A percentile compares a stretch with the other conserved stretches of the same genome.
These are phyloP conservation scores for Brachystomella parvula DNA, from an alignment of 1,140 invertebrate genomes.

Conservation along the genomic window DNA sequence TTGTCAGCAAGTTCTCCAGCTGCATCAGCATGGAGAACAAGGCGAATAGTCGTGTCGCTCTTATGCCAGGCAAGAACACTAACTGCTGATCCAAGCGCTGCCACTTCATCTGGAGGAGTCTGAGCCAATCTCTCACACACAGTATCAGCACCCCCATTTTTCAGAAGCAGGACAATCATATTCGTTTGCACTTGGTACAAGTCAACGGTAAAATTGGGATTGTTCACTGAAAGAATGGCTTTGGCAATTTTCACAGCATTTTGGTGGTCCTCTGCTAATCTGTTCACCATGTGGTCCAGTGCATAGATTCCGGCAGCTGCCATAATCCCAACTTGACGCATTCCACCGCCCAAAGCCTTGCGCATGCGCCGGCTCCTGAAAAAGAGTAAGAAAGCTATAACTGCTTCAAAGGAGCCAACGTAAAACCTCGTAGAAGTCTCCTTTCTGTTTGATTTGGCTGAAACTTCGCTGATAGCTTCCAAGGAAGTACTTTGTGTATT, in stretches of 20 bases:
- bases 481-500: no score
- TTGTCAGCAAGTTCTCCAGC: constrained; percentile 53
- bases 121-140: constrained; percentile 51
- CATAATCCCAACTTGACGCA: constrained; percentile 80
- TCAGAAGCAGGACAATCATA: constrained; percentile 62
- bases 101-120: constrained; percentile 50
- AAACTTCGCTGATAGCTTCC: no score
- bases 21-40: constrained; percentile 62
- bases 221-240: constrained; percentile 50
- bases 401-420: no score
- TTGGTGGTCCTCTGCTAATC: constrained; percentile 65
- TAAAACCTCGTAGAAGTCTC: no score
- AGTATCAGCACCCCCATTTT: constrained; percentile 46
- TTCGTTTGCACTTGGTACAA: constrained; percentile 63
- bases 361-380: constrained; percentile 62
- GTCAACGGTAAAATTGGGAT: constrained; percentile 53
- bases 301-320: constrained; percentile 79
- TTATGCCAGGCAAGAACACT: constrained; percentile 52
- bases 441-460: no score
- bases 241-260: constrained; percentile 59
- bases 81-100: constrained; percentile 45
- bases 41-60: constrained; percentile 49
- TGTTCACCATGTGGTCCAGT: constrained; percentile 62
- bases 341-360: constrained; percentile 83
- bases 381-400: constrained; percentile 28